Evolutionary conservation across 2,113 vertebrate genomes (phyloP).

Genomic region (Orycteropus afer): DNA sequence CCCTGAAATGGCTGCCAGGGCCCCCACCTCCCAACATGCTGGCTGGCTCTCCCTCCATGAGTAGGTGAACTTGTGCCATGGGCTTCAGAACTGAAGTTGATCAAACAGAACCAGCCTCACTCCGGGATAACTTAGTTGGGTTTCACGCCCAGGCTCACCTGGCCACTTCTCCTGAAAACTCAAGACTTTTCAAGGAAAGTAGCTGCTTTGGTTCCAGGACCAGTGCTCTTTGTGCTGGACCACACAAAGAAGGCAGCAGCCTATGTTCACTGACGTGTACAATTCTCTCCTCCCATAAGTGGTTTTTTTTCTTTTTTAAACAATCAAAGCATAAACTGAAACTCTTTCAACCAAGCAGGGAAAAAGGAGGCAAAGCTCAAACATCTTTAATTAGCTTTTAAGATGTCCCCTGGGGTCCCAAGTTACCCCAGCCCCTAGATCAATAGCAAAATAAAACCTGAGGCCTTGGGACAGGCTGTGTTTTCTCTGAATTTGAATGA

Average conservation of each 20-base stretch:
- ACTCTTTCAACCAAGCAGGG: slow-evolving; percentile 3
- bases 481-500: slow-evolving; percentile 62
- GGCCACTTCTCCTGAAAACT: slow-evolving; percentile 65
- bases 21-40: background rate
- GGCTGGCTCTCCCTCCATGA: background rate
- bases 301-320: background rate
- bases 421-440: slow-evolving; percentile 43
- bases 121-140: background rate
- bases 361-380: background rate
- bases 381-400: slow-evolving; percentile 50
- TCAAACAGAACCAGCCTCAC: background rate
- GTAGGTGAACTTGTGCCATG: background rate
- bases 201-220: background rate
- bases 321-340: slow-evolving; percentile 1
- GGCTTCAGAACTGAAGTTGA: slow-evolving; percentile 17
- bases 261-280: background rate
- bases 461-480: slow-evolving; percentile 13
- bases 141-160: slow-evolving; percentile 66
- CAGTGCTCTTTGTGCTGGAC: background rate
- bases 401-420: slow-evolving; percentile 26
- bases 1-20: background rate
- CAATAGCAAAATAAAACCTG: slow-evolving; percentile 54
- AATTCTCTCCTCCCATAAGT: background rate
- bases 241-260: rapidly evolving
- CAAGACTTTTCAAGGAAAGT: slow-evolving; percentile 57